phyloP scores from a whole-genome alignment of 23 tunicate genomes.

The Botrylloides violaceus region DNA sequence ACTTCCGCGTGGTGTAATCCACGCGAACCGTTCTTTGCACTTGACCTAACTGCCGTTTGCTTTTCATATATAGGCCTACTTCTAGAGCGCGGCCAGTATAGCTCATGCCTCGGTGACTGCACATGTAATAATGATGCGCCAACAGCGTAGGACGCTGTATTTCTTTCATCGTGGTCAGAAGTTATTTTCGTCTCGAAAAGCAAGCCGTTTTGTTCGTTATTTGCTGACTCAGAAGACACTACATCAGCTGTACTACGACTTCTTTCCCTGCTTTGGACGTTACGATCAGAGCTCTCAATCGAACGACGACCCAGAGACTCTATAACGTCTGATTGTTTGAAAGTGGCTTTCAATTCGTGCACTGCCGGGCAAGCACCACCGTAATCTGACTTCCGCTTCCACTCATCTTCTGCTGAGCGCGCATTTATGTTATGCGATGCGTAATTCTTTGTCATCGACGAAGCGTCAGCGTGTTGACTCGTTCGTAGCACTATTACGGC shows the following conservation, averaged over 20 bases:
- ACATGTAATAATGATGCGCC: slow-evolving; percentile 17
- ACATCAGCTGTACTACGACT: background rate
- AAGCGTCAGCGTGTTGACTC: slow-evolving; percentile 16
- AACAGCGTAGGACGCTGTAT: slow-evolving; percentile 20
- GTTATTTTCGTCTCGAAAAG: slow-evolving; percentile 20
- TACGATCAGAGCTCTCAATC: background rate
- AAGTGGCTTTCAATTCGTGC: slow-evolving; percentile 18
- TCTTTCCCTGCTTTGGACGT: background rate
- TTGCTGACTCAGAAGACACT: slow-evolving; percentile 13
- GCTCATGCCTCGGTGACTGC: slow-evolving; percentile 8
- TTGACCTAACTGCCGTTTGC: slow-evolving; percentile 11
- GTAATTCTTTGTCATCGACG: slow-evolving; percentile 25
- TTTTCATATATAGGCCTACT: background rate
- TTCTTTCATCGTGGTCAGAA: slow-evolving; percentile 16
- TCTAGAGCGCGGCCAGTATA: background rate
- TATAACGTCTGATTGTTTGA: slow-evolving; percentile 1
- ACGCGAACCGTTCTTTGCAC: background rate
- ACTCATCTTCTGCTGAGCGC: slow-evolving; percentile 19
- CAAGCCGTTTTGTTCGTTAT: background rate
- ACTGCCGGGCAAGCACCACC: slow-evolving; percentile 16
- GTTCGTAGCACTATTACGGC: background rate
- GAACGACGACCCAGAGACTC: slow-evolving; percentile 1
- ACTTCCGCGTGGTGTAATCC: background rate
- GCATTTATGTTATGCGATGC: slow-evolving; percentile 25
- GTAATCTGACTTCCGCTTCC: slow-evolving; percentile 36